These are phyloP conservation scores for Amyelois transitella DNA, from an alignment of 1,140 invertebrate genomes.

Conservation along the genomic window DNA sequence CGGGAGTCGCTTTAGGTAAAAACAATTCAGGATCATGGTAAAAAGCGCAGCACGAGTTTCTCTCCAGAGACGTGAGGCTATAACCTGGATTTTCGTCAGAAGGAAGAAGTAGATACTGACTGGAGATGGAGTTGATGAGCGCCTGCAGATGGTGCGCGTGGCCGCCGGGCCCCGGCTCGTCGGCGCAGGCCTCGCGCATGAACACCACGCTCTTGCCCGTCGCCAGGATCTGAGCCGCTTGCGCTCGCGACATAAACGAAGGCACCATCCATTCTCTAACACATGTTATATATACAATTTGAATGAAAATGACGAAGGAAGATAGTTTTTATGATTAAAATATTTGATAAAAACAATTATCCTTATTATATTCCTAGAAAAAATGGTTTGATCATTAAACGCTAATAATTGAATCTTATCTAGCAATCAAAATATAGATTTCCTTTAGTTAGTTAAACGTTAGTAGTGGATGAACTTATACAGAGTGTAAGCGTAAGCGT, in stretches of 20 bases:
- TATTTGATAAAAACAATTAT: background rate
- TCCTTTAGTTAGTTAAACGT: too few species aligned
- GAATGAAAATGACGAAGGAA: background rate
- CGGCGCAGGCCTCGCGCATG: conserved; percentile 91
- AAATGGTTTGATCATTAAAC: too few species aligned
- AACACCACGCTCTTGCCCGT: conserved; percentile 98
- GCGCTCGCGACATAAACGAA: conserved; percentile 82
- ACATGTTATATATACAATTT: background rate
- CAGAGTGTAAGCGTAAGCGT: too few species aligned
- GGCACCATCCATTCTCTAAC: conserved; percentile 84
- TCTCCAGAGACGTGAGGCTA: too few species aligned
- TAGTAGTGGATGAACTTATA: too few species aligned
- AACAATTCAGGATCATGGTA: too few species aligned
- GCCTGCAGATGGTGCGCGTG: conserved; percentile 79
- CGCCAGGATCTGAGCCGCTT: conserved; percentile 88
- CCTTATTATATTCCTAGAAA: too few species aligned
- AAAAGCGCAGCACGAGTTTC: too few species aligned
- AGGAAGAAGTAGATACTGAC: conserved; percentile 10
- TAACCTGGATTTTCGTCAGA: too few species aligned
- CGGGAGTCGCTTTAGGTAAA: too few species aligned
- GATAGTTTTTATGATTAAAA: background rate
- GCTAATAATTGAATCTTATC: too few species aligned
- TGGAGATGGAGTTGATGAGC: conserved; percentile 38
- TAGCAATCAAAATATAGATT: background rate
- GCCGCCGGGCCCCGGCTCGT: conserved; percentile 86